Conservation (phyloP, 1,140 invertebrate species). For the Drosophila repleta region DNA sequence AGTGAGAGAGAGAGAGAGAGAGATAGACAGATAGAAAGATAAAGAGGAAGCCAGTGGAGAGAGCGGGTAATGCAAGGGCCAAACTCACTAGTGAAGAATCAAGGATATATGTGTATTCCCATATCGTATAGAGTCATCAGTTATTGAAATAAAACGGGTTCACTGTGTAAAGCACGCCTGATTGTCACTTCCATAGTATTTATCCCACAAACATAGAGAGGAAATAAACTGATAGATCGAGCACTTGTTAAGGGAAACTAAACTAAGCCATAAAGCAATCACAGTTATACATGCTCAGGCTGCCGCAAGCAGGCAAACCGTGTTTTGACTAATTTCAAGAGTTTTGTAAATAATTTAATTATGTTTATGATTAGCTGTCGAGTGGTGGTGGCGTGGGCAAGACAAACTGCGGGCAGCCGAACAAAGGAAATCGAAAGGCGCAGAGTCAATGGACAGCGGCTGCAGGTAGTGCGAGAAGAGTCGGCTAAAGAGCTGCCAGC, state of each 20-base stretch:
- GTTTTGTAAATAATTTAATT: background rate
- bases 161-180: no score
- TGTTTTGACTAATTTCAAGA: background rate
- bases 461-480: slow-evolving; percentile 6
- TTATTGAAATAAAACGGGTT: no score
- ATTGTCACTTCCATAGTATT: no score
- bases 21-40: background rate
- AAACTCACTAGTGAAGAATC: background rate
- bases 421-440: slow-evolving; percentile 18
- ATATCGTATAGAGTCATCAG: no score
- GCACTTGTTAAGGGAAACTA: no score
- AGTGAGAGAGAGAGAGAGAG: background rate
- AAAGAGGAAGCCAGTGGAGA: background rate
- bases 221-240: no score
- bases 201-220: no score
- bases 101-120: background rate
- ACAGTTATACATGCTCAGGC: no score
- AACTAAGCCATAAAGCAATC: no score
- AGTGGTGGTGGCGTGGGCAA: slow-evolving; percentile 5
- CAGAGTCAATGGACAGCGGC: slow-evolving; percentile 9
- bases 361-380: background rate
- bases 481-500: background rate
- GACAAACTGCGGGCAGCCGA: slow-evolving; percentile 1
- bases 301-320: no score
- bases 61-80: no score